Evolutionary conservation across 2,888 invertebrate species (phyloP), one percentile per base, ranked within the genome.

Genomic region (Drosophila koepferae): DNA sequence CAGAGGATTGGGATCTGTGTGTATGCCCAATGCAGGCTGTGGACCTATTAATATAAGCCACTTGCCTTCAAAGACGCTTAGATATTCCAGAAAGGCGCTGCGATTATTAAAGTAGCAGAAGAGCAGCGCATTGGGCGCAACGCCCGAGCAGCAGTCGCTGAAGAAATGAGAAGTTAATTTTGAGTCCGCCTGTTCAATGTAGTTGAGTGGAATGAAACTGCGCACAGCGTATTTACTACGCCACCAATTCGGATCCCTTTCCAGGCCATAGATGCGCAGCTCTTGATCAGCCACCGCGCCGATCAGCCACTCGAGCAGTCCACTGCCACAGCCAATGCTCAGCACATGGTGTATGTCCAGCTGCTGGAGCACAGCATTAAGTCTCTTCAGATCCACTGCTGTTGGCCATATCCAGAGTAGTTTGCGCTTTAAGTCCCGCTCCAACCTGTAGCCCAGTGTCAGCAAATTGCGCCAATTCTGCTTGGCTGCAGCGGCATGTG

Each of bases 171-270:
- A 8, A 53, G 93, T 10, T 54, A 74, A 46, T 36, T 54, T 51
- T 6, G 28, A 44, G 0, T 20, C 10, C 0, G 61, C 82, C 8
- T 92, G 91, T 3, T 94, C 91, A 0, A 94, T 94, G 86, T 95
- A 95, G 71, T 94, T 94, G 38, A 96, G 93, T 4, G 95, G 94
- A 71, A 96, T 95, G 89, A 97, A 97, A 63, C 94, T 94, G 2
- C 95, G 95, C 23, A 96, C 95, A 3, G 96, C 95, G 92, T 97
- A 96, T 92, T 94, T 95, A 89, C 96, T 96, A 51, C 93, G 94
- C 97, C 97, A 97, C 97, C 97, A 97, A 0, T 94, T 94, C 55
- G 94, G 94, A 91, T 97, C 97, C n/a, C 96, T 94, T 94, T 97
- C 97, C 44, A 96, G 92, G 7, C 97, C 97, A 63, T 94, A 92